phyloP scores from a whole-genome alignment of 2,113 vertebrate genomes.

The Dunckerocampus dactyliophorus region DNA sequence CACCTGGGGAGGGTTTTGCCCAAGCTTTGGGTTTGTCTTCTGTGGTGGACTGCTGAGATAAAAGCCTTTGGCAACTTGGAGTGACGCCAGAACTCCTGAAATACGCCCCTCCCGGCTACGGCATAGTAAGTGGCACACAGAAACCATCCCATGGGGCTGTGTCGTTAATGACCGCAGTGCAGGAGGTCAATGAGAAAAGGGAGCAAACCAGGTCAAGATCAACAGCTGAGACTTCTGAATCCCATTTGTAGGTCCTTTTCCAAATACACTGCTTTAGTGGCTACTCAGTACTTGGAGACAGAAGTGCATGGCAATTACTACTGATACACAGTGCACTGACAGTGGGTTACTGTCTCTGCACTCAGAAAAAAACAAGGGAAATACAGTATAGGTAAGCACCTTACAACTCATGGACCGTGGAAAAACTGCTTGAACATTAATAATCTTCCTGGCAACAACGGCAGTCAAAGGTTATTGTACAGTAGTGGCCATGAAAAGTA shows the following conservation, averaged over 20 bases:
- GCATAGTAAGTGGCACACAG: slow-evolving; percentile 10
- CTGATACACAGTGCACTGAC: too few species aligned
- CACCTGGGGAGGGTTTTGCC: slow-evolving; percentile 59
- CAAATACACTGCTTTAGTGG: too few species aligned
- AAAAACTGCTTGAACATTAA: too few species aligned
- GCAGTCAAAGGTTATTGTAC: too few species aligned
- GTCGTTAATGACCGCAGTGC: slow-evolving; percentile 35
- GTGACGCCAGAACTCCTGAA: slow-evolving; percentile 35
- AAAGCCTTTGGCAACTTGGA: slow-evolving; percentile 50
- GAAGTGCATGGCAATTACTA: too few species aligned
- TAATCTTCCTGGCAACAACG: too few species aligned
- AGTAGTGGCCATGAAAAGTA: too few species aligned
- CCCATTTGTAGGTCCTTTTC: neutral
- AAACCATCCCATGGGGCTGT: slow-evolving; percentile 19
- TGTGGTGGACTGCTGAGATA: slow-evolving; percentile 41
- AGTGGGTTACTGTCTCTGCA: too few species aligned
- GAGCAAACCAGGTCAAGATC: slow-evolving; percentile 32
- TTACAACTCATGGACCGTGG: too few species aligned
- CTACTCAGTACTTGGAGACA: too few species aligned
- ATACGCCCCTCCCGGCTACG: slow-evolving; percentile 27
- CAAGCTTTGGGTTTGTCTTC: slow-evolving; percentile 34
- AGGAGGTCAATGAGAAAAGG: slow-evolving; percentile 34
- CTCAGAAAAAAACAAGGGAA: too few species aligned
- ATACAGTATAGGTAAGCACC: too few species aligned
- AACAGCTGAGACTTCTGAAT: slow-evolving; percentile 30